Conservation (phyloP, 1,140 invertebrate species). For the Magallana gigas region DNA sequence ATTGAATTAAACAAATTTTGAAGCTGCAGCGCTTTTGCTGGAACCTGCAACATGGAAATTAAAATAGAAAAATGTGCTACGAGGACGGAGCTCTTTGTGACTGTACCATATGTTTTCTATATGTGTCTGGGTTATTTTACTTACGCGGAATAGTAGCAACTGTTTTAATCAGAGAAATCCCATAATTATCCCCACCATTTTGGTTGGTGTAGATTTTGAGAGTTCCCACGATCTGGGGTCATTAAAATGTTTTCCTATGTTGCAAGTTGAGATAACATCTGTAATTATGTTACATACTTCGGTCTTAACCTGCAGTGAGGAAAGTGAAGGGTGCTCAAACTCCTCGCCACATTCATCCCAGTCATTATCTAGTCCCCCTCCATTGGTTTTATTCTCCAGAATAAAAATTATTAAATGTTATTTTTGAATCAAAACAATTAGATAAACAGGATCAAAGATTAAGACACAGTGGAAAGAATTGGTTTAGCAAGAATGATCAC, state of each 20-base stretch:
- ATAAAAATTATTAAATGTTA: constrained; percentile 13
- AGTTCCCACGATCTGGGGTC: constrained; percentile 31
- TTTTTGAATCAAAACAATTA: background rate
- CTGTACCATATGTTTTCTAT: constrained; percentile 9
- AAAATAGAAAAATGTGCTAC: background rate
- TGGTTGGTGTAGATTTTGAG: constrained; percentile 15
- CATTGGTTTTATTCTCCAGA: background rate
- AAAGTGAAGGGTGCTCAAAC: background rate
- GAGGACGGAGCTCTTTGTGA: background rate
- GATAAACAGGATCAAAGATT: constrained; percentile 11
- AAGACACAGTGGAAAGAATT: background rate
- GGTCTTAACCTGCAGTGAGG: constrained; percentile 14
- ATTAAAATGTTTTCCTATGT: constrained; percentile 30
- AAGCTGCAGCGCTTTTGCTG: background rate
- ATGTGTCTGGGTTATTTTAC: background rate
- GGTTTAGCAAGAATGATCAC: background rate
- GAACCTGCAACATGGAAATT: background rate
- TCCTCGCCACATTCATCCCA: background rate
- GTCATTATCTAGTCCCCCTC: background rate
- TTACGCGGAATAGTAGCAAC: background rate
- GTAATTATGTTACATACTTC: constrained; percentile 31
- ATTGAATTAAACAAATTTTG: background rate
- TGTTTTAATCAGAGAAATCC: constrained; percentile 36
- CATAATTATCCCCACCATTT: constrained; percentile 19
- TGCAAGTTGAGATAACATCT: constrained; percentile 33